phyloP scores from a whole-genome alignment of 2,888 invertebrate genomes.

The Crepidodera aurea region DNA sequence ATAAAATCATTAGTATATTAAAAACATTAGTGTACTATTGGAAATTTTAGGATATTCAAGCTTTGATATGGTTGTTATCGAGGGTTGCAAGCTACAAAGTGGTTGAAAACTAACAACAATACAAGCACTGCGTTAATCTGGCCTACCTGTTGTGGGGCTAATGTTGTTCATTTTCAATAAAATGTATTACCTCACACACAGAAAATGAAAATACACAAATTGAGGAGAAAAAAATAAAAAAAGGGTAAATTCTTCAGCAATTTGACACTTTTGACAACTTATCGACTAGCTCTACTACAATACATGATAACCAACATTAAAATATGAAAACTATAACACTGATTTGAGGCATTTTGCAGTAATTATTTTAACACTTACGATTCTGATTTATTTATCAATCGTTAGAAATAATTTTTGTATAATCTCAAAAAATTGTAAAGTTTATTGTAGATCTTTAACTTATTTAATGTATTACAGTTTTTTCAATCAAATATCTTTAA shows the following conservation, averaged over 20 bases:
- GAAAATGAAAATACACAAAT: slow-evolving; percentile 23
- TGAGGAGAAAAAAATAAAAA: slow-evolving; percentile 21
- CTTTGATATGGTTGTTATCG: neutral
- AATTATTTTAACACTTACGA: no score
- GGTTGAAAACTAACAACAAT: neutral
- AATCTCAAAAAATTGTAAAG: no score
- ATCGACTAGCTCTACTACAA: slow-evolving; percentile 15
- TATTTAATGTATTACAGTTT: no score
- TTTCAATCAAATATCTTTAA: no score
- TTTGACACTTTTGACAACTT: slow-evolving; percentile 25
- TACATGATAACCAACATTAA: neutral
- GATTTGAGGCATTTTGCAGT: no score
- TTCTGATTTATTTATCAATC: no score
- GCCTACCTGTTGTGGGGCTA: slow-evolving; percentile 56
- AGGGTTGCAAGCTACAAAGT: neutral
- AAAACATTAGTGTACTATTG: neutral
- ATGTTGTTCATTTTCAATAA: slow-evolving; percentile 52
- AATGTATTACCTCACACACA: slow-evolving; percentile 28
- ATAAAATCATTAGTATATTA: neutral
- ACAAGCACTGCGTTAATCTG: slow-evolving; percentile 12
- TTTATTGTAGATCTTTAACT: no score
- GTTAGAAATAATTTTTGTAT: no score
- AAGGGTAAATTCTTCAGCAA: slow-evolving; percentile 1
- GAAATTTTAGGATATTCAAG: neutral
- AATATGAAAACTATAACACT: no score